These are phyloP conservation scores for Pogonomyrmex barbatus DNA, from an alignment of 1,140 invertebrate genomes.

Conservation along the genomic window DNA sequence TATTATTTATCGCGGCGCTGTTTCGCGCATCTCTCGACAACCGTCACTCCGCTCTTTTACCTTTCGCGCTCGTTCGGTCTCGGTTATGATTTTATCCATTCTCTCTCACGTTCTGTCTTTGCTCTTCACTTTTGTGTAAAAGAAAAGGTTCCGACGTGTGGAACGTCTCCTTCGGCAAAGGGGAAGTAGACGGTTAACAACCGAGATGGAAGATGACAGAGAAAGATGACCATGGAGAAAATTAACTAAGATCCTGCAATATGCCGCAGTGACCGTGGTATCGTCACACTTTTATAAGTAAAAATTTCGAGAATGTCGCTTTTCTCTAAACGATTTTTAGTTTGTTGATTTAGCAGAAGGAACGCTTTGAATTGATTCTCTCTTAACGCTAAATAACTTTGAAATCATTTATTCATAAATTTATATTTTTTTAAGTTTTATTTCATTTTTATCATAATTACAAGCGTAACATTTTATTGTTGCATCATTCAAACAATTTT, in stretches of 20 bases:
- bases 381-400: too few species aligned
- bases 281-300: not conserved
- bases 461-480: too few species aligned
- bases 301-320: constrained; percentile 7
- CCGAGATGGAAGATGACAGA: constrained; percentile 43
- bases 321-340: constrained; percentile 16
- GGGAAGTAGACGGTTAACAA: constrained; percentile 39
- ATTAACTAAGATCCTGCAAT: constrained; percentile 82
- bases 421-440: too few species aligned
- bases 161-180: constrained; percentile 24
- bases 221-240: constrained; percentile 66
- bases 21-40: not conserved
- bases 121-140: not conserved
- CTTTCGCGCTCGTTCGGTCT: not conserved
- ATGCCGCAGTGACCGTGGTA: constrained; percentile 78
- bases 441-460: too few species aligned
- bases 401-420: too few species aligned
- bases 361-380: not conserved
- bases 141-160: constrained; percentile 39
- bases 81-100: constrained; percentile 33
- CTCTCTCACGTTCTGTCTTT: constrained; percentile 39
- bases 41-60: not conserved
- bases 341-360: constrained; percentile 16
- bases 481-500: too few species aligned
- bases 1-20: constrained; percentile 27